Conservation (phyloP, 2,113 vertebrate genomes). For the Limanda limanda region DNA sequence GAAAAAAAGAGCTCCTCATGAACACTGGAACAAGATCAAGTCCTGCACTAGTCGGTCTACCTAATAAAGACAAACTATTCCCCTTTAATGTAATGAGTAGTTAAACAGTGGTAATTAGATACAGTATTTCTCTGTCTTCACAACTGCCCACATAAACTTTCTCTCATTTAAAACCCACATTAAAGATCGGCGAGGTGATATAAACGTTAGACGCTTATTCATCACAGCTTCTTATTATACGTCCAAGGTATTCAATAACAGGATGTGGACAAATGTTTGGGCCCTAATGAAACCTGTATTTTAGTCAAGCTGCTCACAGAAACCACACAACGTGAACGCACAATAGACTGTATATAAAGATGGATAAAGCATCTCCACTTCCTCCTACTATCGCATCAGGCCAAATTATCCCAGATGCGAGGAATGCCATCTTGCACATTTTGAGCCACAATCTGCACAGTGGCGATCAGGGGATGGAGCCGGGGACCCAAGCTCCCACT, state of each 20-base stretch:
- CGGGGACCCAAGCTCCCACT: too few species aligned
- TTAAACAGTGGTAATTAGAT: neutral
- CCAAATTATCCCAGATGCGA: too few species aligned
- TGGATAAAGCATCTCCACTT: too few species aligned
- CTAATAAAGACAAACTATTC: neutral
- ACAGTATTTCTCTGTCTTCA: neutral
- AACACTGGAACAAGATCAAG: neutral
- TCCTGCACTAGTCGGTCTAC: neutral
- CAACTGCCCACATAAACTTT: neutral
- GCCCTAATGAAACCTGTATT: too few species aligned
- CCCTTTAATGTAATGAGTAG: conserved; percentile 7
- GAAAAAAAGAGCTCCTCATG: neutral
- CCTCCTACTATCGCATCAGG: too few species aligned
- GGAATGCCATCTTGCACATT: too few species aligned
- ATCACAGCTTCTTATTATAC: neutral
- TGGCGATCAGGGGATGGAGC: too few species aligned
- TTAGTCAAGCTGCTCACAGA: neutral
- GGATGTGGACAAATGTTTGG: too few species aligned
- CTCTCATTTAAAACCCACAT: neutral
- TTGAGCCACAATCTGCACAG: too few species aligned
- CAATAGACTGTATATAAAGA: too few species aligned
- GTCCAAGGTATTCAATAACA: too few species aligned
- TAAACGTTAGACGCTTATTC: neutral
- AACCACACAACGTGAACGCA: neutral
- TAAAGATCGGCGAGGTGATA: conserved; percentile 15